Evolutionary conservation across 2,113 vertebrate species (phyloP).

Genomic region (Semnopithecus entellus): DNA sequence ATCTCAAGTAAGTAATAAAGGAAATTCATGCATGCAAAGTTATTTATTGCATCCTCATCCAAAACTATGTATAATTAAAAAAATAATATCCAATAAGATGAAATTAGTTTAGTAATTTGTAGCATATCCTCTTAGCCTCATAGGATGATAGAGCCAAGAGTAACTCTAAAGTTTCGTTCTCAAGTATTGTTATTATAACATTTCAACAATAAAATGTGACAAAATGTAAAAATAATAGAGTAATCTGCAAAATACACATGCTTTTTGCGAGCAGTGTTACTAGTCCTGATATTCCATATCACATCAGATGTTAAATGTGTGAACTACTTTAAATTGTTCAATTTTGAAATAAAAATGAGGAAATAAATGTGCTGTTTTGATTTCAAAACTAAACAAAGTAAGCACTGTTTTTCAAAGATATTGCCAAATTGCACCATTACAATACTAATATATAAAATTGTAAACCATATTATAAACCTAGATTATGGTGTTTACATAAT

Average conservation of each 20-base stretch:
- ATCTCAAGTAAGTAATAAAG: background rate
- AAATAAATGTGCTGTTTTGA: background rate
- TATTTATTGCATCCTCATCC: background rate
- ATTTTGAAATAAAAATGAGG: conserved; percentile 57
- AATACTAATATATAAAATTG: conserved; percentile 28
- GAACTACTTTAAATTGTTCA: background rate
- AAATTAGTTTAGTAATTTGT: background rate
- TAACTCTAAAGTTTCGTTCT: background rate
- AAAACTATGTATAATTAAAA: background rate
- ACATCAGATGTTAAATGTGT: background rate
- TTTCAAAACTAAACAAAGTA: conserved; percentile 38
- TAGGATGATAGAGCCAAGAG: background rate
- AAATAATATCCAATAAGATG: background rate
- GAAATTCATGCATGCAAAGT: background rate
- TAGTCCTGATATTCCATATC: background rate
- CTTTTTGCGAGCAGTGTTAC: background rate
- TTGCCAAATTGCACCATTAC: background rate
- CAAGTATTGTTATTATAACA: conserved; percentile 10
- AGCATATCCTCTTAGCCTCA: background rate
- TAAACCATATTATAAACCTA: conserved; percentile 13
- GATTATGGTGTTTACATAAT: background rate
- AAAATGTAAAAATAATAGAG: background rate
- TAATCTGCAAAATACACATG: background rate
- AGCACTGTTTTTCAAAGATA: background rate
- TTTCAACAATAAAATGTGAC: background rate